Percentiles rank a stretch among this genome's conserved stretches.
Conservation (phyloP, 2,113 vertebrate genomes). For the Pseudonaja textilis region DNA sequence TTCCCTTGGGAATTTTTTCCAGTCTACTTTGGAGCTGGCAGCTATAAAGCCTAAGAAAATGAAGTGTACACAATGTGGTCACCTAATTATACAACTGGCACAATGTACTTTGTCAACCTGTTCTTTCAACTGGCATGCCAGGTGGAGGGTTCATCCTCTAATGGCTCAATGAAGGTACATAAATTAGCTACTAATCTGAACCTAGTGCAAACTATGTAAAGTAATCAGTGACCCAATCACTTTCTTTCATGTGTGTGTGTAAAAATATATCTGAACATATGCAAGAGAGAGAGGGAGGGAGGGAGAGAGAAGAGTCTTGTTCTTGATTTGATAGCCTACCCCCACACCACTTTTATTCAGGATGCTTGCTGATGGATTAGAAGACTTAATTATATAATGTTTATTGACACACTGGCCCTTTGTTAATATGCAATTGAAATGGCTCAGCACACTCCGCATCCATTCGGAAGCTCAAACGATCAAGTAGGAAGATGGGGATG, state of each 20-base stretch:
- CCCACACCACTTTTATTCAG: neutral
- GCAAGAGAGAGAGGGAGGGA: neutral
- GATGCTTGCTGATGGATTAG: neutral
- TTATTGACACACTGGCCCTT: neutral
- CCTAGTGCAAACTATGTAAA: neutral
- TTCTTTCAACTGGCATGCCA: neutral
- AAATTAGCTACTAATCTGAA: neutral
- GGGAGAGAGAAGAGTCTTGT: neutral
- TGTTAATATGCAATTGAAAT: conserved; percentile 1
- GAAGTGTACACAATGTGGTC: neutral
- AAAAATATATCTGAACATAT: no score
- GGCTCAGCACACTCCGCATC: neutral
- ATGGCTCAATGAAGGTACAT: neutral
- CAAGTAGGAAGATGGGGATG: neutral
- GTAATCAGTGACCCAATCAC: neutral
- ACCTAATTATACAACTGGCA: neutral
- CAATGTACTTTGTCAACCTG: neutral
- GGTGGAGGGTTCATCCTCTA: neutral
- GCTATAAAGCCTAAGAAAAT: neutral
- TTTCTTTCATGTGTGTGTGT: neutral
- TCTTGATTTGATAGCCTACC: neutral
- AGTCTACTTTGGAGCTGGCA: neutral
- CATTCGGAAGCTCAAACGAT: neutral
- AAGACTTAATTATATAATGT: conserved; percentile 7
- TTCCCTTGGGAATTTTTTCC: neutral